These are phyloP conservation scores for Siniperca chuatsi DNA, from an alignment of 2,113 vertebrate genomes.

Conservation along the genomic window DNA sequence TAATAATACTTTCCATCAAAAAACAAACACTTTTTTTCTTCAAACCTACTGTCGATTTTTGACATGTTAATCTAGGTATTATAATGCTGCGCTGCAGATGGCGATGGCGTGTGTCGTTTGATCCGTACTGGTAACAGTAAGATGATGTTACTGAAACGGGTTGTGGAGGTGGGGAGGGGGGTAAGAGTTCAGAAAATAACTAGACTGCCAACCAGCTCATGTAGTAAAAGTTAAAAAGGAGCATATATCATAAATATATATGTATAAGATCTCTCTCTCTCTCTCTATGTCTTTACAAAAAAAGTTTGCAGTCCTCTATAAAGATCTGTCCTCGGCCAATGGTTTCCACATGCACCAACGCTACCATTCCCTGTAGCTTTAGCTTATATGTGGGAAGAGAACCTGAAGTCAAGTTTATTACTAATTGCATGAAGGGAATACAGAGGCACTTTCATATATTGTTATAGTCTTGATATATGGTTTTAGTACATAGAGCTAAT, in stretches of 20 bases:
- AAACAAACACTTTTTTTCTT: slow-evolving; percentile 82
- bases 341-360: slow-evolving; percentile 68
- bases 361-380: slow-evolving; percentile 71
- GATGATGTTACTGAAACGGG: slow-evolving; percentile 68
- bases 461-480: slow-evolving; percentile 77
- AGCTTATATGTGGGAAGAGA: slow-evolving; percentile 82
- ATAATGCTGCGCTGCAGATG: slow-evolving; percentile 75
- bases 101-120: slow-evolving; percentile 67
- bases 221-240: slow-evolving; percentile 82
- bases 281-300: slow-evolving; percentile 76
- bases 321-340: slow-evolving; percentile 77
- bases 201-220: slow-evolving; percentile 84
- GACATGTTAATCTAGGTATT: slow-evolving; percentile 75
- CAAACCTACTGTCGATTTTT: slow-evolving; percentile 81
- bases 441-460: slow-evolving; percentile 85
- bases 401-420: slow-evolving; percentile 83
- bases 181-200: slow-evolving; percentile 85
- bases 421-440: slow-evolving; percentile 84
- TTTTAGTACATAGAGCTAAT: slow-evolving; percentile 76
- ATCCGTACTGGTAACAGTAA: slow-evolving; percentile 72
- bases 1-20: slow-evolving; percentile 87
- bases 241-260: slow-evolving; percentile 86
- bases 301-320: slow-evolving; percentile 78
- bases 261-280: slow-evolving; percentile 79
- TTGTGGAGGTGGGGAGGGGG: neutral